phyloP scores from a whole-genome alignment of 64 coral and sea anemone genomes.

The Cladopsammia gracilis region DNA sequence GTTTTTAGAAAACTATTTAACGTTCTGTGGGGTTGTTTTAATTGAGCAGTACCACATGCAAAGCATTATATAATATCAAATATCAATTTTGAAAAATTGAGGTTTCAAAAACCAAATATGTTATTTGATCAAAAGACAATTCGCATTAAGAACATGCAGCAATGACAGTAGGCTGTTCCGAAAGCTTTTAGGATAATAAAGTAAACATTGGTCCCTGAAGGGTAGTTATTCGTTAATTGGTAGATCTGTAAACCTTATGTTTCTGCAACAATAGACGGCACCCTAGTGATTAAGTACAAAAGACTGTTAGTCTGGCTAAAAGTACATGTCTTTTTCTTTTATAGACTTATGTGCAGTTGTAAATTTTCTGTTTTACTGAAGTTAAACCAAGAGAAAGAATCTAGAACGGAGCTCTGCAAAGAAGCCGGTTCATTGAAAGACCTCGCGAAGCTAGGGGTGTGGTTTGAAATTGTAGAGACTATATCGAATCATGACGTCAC shows the following conservation, averaged over 20 bases:
- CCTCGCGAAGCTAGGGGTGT: neutral
- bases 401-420: neutral
- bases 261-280: conserved; percentile 3
- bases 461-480: no score
- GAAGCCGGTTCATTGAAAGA: neutral
- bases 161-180: neutral
- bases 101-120: conserved; percentile 37
- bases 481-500: no score
- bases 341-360: neutral
- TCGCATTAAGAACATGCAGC: neutral
- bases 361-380: neutral
- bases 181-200: conserved; percentile 14
- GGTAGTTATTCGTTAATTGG: neutral
- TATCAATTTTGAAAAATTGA: neutral
- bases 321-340: neutral
- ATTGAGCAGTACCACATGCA: neutral
- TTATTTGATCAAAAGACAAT: neutral
- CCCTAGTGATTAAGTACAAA: conserved; percentile 9
- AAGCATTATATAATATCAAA: conserved; percentile 9
- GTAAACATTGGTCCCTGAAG: conserved; percentile 2
- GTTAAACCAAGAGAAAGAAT: neutral
- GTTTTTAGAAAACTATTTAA: neutral
- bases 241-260: neutral
- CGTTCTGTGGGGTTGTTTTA: conserved; percentile 19
- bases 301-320: neutral